Base-by-base conservation (phyloP, 2,888 invertebrate species). In the Oscheius sp. region DNA sequence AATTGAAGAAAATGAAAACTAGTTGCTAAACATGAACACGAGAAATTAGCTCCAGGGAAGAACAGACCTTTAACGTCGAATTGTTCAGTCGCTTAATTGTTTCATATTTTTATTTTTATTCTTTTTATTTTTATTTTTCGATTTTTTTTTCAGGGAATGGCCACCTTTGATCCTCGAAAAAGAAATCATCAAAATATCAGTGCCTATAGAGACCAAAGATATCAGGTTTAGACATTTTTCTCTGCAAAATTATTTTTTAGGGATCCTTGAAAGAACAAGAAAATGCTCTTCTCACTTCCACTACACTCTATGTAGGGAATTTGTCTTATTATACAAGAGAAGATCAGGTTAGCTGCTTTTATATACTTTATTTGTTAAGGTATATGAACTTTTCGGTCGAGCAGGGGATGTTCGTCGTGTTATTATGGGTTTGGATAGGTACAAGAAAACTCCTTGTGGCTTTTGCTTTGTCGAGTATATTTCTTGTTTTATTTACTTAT, bases 271-370 rank as follows among this genome's bases (percentile, higher is more conserved):
- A 67, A 32, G 82, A 85, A 22, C 86, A 86, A 87, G 95, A 95
- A 84, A 90, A 91, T 72, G 89, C 92, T 24, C 87, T 96, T 47
- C 88, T 90, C 71, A 87, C 89, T 9, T 91, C 94, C 0, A 89
- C 91, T 4, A 99, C 98, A 0, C 89, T 98, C 1, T 98, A 98
- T 86, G 91, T 98, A 30, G 98, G 98, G 61, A 99, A 99, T 88
- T 88, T 99, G 67, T 95, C 96, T 30, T 99, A 96, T 88, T 97
- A 92, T 87, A 98, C 98, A 0, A 95, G 96, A 4, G 98, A 98
- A 87, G 97, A 97, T 88, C 86, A 86, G 71, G 74, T 73, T 9
- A 2, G 6, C 30, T 24, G 9, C 54, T 22, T 63, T 2, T 38
- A 2, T 30, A 26, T 5, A 12, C 22, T 24, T 33, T 24, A 2